Percentiles rank a stretch among this genome's conserved stretches.
Conservation (phyloP, 2,113 vertebrate species). For the Psittacula cyanocephala region DNA sequence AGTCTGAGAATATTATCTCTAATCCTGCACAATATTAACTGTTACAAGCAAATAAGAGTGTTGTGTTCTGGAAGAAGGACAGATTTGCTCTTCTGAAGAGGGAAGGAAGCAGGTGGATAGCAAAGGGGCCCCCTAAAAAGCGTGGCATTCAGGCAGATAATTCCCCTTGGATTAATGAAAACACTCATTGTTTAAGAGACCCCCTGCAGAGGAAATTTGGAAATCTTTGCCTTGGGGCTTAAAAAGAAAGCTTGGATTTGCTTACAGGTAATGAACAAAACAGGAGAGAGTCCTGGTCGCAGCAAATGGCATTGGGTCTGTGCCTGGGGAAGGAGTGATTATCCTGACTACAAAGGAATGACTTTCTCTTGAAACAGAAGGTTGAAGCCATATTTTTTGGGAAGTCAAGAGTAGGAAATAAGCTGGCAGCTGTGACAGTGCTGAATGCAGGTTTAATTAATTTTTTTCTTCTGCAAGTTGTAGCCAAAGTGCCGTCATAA, state of each 20-base stretch:
- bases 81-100: constrained; percentile 9
- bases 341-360: constrained; percentile 21
- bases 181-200: background rate
- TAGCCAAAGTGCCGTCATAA: constrained; percentile 32
- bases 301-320: constrained; percentile 17
- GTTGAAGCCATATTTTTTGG: constrained; percentile 36
- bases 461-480: constrained; percentile 8
- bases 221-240: constrained; percentile 41
- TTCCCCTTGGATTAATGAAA: constrained; percentile 42
- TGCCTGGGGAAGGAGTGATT: constrained; percentile 54
- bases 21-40: background rate
- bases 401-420: constrained; percentile 32
- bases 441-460: constrained; percentile 41
- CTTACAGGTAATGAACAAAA: constrained; percentile 59
- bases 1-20: background rate
- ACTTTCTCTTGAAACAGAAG: constrained; percentile 55
- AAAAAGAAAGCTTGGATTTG: constrained; percentile 21
- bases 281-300: background rate
- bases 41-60: background rate
- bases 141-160: constrained; percentile 24
- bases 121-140: constrained; percentile 5
- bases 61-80: background rate
- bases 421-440: constrained; percentile 39
- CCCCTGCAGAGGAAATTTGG: constrained; percentile 51
- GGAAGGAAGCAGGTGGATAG: constrained; percentile 27